Base-by-base conservation (phyloP, 2,797 vertebrate species). In the Thripadectes ignobilis region DNA sequence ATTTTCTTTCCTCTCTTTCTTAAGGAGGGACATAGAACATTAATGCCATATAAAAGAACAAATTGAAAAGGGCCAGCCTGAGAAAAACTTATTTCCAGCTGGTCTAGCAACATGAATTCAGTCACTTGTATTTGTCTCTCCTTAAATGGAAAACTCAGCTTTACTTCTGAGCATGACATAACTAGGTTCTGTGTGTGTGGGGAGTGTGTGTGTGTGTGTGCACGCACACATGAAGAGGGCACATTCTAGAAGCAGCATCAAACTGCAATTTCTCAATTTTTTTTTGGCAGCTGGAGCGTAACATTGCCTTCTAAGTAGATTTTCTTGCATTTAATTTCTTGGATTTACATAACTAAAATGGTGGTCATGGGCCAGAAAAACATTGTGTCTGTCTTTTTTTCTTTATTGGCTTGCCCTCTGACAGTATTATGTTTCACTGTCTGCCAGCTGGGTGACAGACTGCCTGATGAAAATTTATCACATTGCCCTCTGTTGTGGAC, bases 291-390 rank as follows among this genome's bases (percentile, higher is more conserved):
- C 63, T 86, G 58, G 30, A 78, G 52, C 16, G 4, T 49, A 65
- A 45, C 43, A 52, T 81, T 81, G 54, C 58, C 81, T 87, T 94
- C 68, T 66, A 89, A 91, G 76, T 12, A 74, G 39, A 65, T 68
- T 69, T 79, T 69, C 83, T 85, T 80, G 41, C 55, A 76, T 83
- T 80, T 73, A 83, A 75, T 88, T 89, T 68, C 34, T 61, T 77
- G 57, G 48, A 82, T 88, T 87, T 89, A 38, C 57, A 23, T 49
- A 83, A 57, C 32, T 71, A 34, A 83, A 92, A 74, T 39, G 21
- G 62, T 77, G 57, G 38, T 57, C 61, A 74, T 15, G 36, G 61
- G 57, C 9, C 76, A 96, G 68, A 76, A 74, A 85, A 88, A 30
- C 62, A 52, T 24, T 78, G 45, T 45, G 16, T 79, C 24, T 74